Evolutionary conservation across 92 coral and sea anemone species (phyloP).

Genomic region (Metridium senile): DNA sequence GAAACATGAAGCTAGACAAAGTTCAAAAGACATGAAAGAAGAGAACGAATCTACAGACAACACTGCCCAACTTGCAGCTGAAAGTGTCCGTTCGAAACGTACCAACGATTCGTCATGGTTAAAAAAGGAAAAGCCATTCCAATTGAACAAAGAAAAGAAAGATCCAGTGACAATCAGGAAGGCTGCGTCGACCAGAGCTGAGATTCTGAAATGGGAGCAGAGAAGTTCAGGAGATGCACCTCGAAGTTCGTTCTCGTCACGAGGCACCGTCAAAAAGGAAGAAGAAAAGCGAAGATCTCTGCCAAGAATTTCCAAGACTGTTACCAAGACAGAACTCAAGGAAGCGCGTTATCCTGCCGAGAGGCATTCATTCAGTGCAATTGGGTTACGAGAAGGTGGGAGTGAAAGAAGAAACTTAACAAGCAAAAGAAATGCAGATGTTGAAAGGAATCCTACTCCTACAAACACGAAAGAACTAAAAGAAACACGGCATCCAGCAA

Average conservation of each 20-base stretch:
- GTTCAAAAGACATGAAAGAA: not conserved
- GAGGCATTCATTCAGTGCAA: slow-evolving; percentile 1
- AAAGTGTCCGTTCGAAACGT: not conserved
- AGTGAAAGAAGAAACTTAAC: not conserved
- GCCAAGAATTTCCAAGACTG: not conserved
- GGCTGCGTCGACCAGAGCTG: slow-evolving; percentile 12
- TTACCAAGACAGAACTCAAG: not conserved
- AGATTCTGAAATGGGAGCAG: slow-evolving; percentile 29
- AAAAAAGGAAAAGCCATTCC: not conserved
- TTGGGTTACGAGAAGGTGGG: not conserved
- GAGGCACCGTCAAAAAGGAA: not conserved
- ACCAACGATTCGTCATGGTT: slow-evolving; percentile 15
- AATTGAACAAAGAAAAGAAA: not conserved
- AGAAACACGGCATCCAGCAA: not conserved
- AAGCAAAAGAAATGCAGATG: not conserved
- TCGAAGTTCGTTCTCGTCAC: not conserved
- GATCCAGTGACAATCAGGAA: not conserved
- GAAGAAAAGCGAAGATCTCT: not conserved
- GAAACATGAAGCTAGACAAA: not conserved
- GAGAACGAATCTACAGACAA: not conserved
- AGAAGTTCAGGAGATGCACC: not conserved
- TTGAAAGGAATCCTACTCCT: not conserved
- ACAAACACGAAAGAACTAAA: not conserved
- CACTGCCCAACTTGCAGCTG: not conserved
- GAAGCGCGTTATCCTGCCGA: not conserved